Percentiles rank a stretch among this genome's conserved stretches.
Evolutionary conservation across 2,888 invertebrate genomes (phyloP).

Genomic region (Trachelus tabidus): DNA sequence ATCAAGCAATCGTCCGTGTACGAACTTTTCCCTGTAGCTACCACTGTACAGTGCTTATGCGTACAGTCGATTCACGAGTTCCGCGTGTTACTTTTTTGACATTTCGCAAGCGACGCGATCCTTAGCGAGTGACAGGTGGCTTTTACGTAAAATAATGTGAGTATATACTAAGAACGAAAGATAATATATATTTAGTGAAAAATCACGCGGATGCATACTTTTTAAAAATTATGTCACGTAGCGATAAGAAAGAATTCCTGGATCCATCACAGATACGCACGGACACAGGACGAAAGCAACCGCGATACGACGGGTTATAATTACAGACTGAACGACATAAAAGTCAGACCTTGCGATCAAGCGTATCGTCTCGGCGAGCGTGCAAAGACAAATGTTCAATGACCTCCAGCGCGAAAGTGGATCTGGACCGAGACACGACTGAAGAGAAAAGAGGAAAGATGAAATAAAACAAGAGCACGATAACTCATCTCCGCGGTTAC

Average conservation of each 20-base stretch:
- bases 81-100: too few relatives aligned
- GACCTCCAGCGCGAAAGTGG: neutral
- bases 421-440: neutral
- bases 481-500: neutral
- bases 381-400: neutral
- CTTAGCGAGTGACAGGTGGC: too few relatives aligned
- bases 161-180: too few relatives aligned
- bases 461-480: neutral
- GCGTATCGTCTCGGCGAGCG: neutral
- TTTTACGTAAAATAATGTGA: too few relatives aligned
- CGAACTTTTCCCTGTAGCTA: neutral
- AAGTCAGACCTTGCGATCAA: neutral
- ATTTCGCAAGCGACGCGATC: too few relatives aligned
- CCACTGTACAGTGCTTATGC: neutral
- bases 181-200: too few relatives aligned
- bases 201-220: too few relatives aligned
- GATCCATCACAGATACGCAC: too few relatives aligned
- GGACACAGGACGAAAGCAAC: too few relatives aligned
- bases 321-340: neutral
- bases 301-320: neutral
- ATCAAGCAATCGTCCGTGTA: neutral
- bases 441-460: neutral
- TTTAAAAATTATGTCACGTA: neutral
- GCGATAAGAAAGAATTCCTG: neutral
- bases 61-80: too few relatives aligned